These are phyloP conservation scores for Cardiocondyla obscurior DNA, from an alignment of 1,140 invertebrate genomes.

Conservation along the genomic window DNA sequence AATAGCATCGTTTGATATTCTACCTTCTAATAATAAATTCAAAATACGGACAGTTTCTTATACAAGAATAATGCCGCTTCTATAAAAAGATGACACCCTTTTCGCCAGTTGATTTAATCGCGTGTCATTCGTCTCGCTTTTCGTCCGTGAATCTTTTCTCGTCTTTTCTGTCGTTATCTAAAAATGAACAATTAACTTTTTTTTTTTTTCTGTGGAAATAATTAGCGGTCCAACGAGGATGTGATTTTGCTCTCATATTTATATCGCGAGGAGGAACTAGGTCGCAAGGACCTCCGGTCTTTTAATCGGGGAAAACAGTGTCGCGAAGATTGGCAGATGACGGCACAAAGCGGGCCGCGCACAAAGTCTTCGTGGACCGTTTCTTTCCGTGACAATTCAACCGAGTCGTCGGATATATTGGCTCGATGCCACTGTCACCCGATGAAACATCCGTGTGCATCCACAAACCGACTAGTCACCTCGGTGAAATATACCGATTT, in stretches of 20 bases:
- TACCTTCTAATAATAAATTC: not conserved
- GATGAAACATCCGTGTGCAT: slow-evolving; percentile 71
- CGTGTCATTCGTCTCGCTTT: not conserved
- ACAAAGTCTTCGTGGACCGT: slow-evolving; percentile 44
- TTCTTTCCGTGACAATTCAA: slow-evolving; percentile 66
- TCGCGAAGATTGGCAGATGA: slow-evolving; percentile 7
- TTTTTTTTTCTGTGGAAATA: not conserved
- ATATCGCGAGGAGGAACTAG: slow-evolving; percentile 10
- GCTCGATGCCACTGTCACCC: slow-evolving; percentile 75
- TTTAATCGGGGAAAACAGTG: slow-evolving; percentile 27
- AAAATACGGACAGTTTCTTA: not conserved
- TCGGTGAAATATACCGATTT: slow-evolving; percentile 78
- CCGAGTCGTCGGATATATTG: slow-evolving; percentile 66
- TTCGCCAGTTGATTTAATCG: not conserved
- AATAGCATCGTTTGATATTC: slow-evolving; percentile 2
- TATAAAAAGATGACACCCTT: not conserved
- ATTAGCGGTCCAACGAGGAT: not conserved
- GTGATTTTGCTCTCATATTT: not conserved
- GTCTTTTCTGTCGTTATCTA: not conserved
- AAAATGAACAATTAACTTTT: too few species aligned
- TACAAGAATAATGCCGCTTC: not conserved
- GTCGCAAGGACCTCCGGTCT: not conserved
- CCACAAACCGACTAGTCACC: slow-evolving; percentile 58
- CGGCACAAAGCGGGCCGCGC: slow-evolving; percentile 6
- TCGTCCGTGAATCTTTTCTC: not conserved